Evolutionary conservation across 2,797 vertebrate species (phyloP), one percentile per base, ranked within the genome.

Genomic region (Macroramphosus scolopax): DNA sequence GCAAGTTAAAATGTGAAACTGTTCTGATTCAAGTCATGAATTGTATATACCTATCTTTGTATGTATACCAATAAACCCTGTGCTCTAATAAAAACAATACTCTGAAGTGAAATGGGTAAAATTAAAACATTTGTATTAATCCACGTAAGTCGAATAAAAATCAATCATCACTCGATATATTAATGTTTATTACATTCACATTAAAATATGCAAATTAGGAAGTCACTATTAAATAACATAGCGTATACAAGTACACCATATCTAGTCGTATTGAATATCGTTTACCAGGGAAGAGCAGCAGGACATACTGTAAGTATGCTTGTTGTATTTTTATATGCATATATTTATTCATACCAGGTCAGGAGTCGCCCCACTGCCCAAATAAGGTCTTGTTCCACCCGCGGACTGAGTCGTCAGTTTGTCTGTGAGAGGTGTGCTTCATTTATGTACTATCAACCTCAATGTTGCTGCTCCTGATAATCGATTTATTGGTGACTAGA

Each of bases 31-130:
- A 15, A 78, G 64, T 84, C 75, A 79, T 82, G 74, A 80, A 68
- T 52, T 89, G 81, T 89, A 87, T 82, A 88, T 86, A 87, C 72
- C 61, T 86, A 84, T 83, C 79, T 85, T 85, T 89, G 84, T 86
- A 85, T 88, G 85, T 86, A 81, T 85, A 87, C 78, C 77, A 82
- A 82, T 85, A 81, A 77, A 86, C 72, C 74, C 71, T 84, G 81
- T 85, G 85, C 83, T 85, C 85, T 78, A 86, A 84, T 85, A 82
- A 86, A n/a, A 86, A 81, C 78, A 84, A 75, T 81, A 84, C 78
- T 87, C 78, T 84, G 75, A 83, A 77, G 68, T 86, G 68, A 83
- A 86, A 70, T 77, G 75, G 79, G 73, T 77, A 80, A 88, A 83
- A 82, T 58, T 64, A 75, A 79, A 82, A 82, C 56, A 83, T 83